Base-by-base conservation (phyloP, 2,797 vertebrate genomes). In the Neosilurus hyrtlii region DNA sequence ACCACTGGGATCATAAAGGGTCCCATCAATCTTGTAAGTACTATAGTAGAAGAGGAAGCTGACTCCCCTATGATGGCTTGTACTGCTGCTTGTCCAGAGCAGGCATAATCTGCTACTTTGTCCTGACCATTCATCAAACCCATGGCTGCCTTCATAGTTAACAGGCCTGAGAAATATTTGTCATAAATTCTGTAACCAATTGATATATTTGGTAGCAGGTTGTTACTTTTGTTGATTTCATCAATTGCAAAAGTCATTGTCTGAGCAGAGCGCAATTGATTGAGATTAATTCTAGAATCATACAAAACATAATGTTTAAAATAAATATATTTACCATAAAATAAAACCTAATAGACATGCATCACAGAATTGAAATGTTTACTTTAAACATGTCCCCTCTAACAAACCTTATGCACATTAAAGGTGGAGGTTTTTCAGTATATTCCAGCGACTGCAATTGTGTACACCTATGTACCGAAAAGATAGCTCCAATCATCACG, bases 1-100 rank as follows among this genome's bases (percentile, higher is more conserved):
- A 95, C 94, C 92, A 95, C 92, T 82, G 94, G 93, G 70, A 94
- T 90, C 79, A 90, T 86, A 82, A 93, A 95, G 0, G 93, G 92
- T 56, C 92, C 92, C 9, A 92, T 92, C 6, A 90, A 93, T 78
- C 81, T 91, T 65, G 93, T 85, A 8, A 95, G 86, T 35, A 93
- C 91, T 66, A 94, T 92, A 14, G 92, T 94, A 12, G 92, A 91
- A 43, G 94, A 92, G 0, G 94, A 94, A 83, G 93, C 93, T 11
- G 93, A 93, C 83, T 94, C 92, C 9, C 93, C 93, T 2, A 95
- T 94, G 26, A 95, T 93, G 26, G 91, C 92, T 67, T 92, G 91
- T 66, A 94, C 91, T 54, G 90, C 86, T 79, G 93, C 86, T 54
- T 92, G 88, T 68, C 92, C 89, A 12, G 84, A 87, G 35, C 93